Conservation (phyloP, 1,140 invertebrate species). For the Ladona fulva region DNA sequence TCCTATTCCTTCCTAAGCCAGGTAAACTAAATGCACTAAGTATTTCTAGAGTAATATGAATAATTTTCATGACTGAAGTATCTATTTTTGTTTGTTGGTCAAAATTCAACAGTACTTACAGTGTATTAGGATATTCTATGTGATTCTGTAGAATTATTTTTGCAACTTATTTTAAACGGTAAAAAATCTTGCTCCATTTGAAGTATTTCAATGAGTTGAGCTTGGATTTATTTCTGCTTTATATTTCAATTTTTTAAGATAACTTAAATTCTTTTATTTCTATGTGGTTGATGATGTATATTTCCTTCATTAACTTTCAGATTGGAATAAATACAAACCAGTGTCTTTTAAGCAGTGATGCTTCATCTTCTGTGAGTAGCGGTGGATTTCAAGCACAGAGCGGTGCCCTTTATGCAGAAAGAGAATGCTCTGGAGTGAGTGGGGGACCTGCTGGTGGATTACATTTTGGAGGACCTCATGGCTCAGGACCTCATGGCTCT, state of each 20-base stretch:
- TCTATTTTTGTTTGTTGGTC: too few species aligned
- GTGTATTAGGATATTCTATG: too few species aligned
- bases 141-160: too few species aligned
- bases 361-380: slow-evolving; percentile 31
- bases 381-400: slow-evolving; percentile 33
- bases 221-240: too few species aligned
- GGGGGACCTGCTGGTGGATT: neutral
- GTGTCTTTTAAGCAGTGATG: slow-evolving; percentile 37
- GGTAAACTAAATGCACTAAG: slow-evolving; percentile 14
- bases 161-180: too few species aligned
- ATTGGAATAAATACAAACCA: slow-evolving; percentile 22
- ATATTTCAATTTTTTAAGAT: too few species aligned
- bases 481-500: slow-evolving; percentile 22
- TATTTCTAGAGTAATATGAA: neutral
- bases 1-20: slow-evolving; percentile 39
- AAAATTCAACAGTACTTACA: too few species aligned
- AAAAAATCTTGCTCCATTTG: too few species aligned
- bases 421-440: slow-evolving; percentile 29
- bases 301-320: slow-evolving; percentile 14
- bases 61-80: too few species aligned
- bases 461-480: neutral
- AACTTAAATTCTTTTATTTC: too few species aligned
- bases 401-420: slow-evolving; percentile 36
- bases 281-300: too few species aligned
- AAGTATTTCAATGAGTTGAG: too few species aligned